Conservation (phyloP, 2,113 vertebrate species). For the Pelmatolapia mariae region DNA sequence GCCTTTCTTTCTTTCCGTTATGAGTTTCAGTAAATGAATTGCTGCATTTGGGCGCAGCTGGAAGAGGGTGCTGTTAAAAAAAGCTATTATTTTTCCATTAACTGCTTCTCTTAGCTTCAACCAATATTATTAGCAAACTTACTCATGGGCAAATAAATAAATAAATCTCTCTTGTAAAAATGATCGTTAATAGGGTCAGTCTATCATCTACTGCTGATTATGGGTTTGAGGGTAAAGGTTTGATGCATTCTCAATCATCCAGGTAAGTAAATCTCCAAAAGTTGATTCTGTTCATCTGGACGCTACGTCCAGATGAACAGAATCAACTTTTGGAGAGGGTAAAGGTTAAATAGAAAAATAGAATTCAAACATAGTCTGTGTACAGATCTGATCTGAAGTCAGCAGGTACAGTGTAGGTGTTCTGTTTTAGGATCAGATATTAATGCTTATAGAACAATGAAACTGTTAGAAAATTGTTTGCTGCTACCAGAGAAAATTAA, state of each 20-base stretch:
- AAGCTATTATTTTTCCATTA: too few relatives aligned
- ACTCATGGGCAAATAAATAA: background rate
- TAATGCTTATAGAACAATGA: background rate
- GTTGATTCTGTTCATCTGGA: background rate
- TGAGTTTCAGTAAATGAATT: too few relatives aligned
- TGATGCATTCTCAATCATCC: background rate
- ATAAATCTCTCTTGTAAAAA: background rate
- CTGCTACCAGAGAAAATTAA: background rate
- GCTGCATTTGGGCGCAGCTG: too few relatives aligned
- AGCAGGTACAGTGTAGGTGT: background rate
- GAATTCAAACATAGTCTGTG: background rate
- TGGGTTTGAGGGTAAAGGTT: background rate
- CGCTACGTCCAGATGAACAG: background rate
- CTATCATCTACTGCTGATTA: background rate
- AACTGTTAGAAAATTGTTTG: background rate
- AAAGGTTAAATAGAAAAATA: background rate
- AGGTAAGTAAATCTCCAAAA: background rate
- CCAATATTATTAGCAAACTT: too few relatives aligned
- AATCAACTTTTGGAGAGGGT: background rate
- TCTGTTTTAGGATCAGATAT: background rate
- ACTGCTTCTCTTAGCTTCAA: too few relatives aligned
- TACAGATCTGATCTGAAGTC: background rate
- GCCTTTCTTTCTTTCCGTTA: too few relatives aligned
- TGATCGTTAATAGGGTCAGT: background rate
- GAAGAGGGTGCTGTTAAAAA: too few relatives aligned